Evolutionary conservation across 2,113 vertebrate genomes (phyloP), one percentile per base, ranked within the genome.

Genomic region (Channa argus): DNA sequence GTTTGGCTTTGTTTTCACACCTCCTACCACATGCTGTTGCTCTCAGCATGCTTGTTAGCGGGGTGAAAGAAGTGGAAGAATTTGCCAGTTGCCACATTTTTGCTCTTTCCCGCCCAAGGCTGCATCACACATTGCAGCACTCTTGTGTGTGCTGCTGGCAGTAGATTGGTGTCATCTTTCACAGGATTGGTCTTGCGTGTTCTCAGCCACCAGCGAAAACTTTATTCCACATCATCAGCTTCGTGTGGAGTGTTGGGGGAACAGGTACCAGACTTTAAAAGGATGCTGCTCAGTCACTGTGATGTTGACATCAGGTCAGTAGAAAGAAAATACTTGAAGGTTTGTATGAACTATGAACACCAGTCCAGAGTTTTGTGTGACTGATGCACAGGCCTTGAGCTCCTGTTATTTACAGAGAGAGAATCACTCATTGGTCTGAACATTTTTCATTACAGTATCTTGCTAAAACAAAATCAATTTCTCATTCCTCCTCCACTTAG

Each of bases 211-310:
- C 64, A 50, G 52, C n/a, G 36, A 54, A 24, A 54, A 33, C 8
- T 0, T 58, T 10, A 34, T 13, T 59, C 15, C n/a, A 24, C 37
- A 24, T 47, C 3, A 33, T 7, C 14, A 51, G 7, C 6, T 55
- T 56, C 53, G 4, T 5, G 13, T 34, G 3, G 37, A 52, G 11
- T 8, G 33, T 52, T 24, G 24, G 24, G 24, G 24, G 33, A 69
- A 55, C n/a, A 14, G 24, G 2, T 37, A 38, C 15, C 8, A 45
- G 50, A 3, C 63, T 55, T 74, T 45, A 47, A 9, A 41, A 39
- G 37, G 14, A 43, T n/a, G 47, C 44, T 74, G 56, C 38, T 61
- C 59, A 12, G 56, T 60, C 36, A 37, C 34, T 41, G 8, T 63
- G n/a, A 14, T 3, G 13, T 45, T 49, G 8, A 34, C 7, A 14